Base-by-base conservation (phyloP, 2,113 vertebrate genomes). In the Bubo scandiacus region DNA sequence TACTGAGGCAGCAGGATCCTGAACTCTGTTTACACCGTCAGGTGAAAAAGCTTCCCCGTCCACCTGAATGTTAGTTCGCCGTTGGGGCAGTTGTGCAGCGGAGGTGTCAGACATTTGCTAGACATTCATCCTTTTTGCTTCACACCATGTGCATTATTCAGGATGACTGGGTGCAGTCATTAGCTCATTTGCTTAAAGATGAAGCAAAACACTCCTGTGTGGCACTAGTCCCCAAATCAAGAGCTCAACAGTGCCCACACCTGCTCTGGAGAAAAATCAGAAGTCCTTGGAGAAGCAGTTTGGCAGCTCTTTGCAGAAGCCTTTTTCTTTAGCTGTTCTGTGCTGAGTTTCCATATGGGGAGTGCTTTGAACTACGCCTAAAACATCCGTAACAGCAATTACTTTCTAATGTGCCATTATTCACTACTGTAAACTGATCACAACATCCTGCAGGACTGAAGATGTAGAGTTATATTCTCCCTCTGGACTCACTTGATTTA, bases 301-400 rank as follows among this genome's bases (percentile, higher is more conserved):
- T 57, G 55, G 61, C 63, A 74, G 57, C 45, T 52, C 13, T 65
- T 80, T 77, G 80, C 55, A 79, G 52, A 51, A 90, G 15, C 15
- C 23, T 80, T 82, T 80, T 63, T 32, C 62, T 77, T 70, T 42
- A 55, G 23, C 52, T 79, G 11, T 26, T 62, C 20, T 2, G 0
- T 58, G 26, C 40, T 77, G 30, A 9, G 26, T 65, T 72, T 90
- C 58, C 9, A 2, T 36, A 3, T 4, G 30, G 40, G 25, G 22
- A 55, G 25, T 36, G 32, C 47, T 82, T 63, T 83, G 79, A 58
- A 51, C 42, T 23, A 11, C 71, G 66, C 42, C 54, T 65, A 71
- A 80, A 49, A 51, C 67, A 52, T 17, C 13, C 1, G 0, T 75
- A 23, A 5, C 38, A 71, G 26, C 54, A 32, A 0, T 15, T 67